phyloP scores from a whole-genome alignment of 2,113 vertebrate genomes.

The Leucopternis melanops region DNA sequence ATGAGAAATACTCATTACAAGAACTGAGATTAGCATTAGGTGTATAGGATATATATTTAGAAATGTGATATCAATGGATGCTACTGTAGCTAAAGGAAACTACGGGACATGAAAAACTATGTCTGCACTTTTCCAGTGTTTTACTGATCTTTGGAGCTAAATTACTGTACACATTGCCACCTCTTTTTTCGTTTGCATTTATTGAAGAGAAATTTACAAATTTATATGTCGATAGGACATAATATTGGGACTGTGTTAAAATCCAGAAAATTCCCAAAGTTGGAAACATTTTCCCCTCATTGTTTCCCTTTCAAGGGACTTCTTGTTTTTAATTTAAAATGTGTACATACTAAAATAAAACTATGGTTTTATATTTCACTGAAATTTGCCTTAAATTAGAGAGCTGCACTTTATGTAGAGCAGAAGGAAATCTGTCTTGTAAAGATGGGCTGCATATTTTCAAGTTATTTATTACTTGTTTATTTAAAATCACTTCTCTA shows the following conservation, averaged over 20 bases:
- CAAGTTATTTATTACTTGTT: not conserved
- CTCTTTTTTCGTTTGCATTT: constrained; percentile 42
- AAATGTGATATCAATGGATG: constrained; percentile 8
- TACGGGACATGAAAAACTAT: not conserved
- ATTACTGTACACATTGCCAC: constrained; percentile 56
- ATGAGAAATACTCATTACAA: constrained; percentile 69
- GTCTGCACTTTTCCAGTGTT: constrained; percentile 39
- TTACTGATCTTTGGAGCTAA: constrained; percentile 44
- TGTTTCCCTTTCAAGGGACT: constrained; percentile 53
- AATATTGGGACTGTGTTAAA: constrained; percentile 40
- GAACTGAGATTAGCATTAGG: constrained; percentile 72
- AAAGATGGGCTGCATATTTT: constrained; percentile 47
- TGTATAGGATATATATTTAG: constrained; percentile 54
- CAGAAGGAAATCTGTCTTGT: constrained; percentile 67
- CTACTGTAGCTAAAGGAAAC: constrained; percentile 34
- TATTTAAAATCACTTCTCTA: not conserved
- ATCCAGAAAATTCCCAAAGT: constrained; percentile 19
- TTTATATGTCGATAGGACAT: constrained; percentile 10
- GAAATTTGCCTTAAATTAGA: constrained; percentile 82
- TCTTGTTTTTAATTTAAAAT: constrained; percentile 67
- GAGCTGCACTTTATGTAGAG: constrained; percentile 79
- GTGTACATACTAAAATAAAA: constrained; percentile 69
- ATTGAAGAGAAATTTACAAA: constrained; percentile 49
- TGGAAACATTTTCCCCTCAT: constrained; percentile 25
- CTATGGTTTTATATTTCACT: constrained; percentile 76